Percentiles rank a stretch among this genome's conserved stretches.
phyloP scores from a whole-genome alignment of 2,797 vertebrate genomes.

The Alouatta caraya region DNA sequence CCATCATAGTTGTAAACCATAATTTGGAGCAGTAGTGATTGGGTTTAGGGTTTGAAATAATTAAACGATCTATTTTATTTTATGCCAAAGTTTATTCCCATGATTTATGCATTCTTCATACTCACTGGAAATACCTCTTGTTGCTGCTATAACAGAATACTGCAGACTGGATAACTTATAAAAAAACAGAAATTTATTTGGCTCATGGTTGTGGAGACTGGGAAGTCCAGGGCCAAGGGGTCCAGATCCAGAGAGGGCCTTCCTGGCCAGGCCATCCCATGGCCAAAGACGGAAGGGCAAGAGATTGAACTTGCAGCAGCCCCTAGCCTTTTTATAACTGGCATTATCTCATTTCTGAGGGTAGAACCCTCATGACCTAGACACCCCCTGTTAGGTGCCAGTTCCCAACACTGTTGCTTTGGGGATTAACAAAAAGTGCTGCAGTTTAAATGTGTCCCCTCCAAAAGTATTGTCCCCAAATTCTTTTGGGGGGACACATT shows the following conservation, averaged over 20 bases:
- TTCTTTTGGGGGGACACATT: not conserved
- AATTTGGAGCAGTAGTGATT: not conserved
- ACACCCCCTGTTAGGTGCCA: not conserved
- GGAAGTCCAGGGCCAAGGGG: not conserved
- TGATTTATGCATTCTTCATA: not conserved
- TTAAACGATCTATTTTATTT: not conserved
- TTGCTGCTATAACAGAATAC: not conserved
- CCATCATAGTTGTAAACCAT: not conserved
- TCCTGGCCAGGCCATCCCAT: fast-evolving
- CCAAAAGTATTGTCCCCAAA: not conserved
- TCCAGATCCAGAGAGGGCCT: not conserved
- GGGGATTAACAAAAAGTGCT: not conserved
- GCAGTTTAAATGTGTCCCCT: not conserved
- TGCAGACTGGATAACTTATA: not conserved
- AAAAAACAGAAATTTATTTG: not conserved
- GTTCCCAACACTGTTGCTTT: not conserved
- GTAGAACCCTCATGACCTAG: not conserved
- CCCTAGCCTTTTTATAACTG: not conserved
- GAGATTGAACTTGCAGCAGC: not conserved
- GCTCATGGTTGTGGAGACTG: not conserved
- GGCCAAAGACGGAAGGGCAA: not conserved
- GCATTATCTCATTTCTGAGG: too few species aligned
- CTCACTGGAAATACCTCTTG: too few species aligned
- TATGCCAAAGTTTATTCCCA: not conserved
- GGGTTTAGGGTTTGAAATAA: not conserved